Evolutionary conservation across 2,888 invertebrate species (phyloP), one percentile per base, ranked within the genome.

Genomic region (Coelopa pilipes): DNA sequence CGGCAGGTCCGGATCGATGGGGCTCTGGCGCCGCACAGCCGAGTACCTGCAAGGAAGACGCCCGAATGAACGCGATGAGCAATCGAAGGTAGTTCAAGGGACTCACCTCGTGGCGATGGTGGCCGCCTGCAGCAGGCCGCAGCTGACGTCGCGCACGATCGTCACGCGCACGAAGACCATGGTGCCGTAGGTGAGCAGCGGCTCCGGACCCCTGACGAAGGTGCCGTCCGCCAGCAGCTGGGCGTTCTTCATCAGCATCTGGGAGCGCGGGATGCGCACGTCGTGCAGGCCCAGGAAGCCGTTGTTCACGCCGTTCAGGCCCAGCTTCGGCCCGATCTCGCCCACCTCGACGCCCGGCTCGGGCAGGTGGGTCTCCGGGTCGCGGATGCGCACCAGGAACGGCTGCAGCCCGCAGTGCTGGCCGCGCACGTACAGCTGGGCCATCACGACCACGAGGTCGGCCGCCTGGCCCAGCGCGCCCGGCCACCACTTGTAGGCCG

Each of bases 401-500:
- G 96, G 92, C 86, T 98, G 97, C 78, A 97, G 92, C 17, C 98
- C 98, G 86, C 93, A 91, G 83, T 93, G 93, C 84, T 93, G 89
- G 3, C 93, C 94, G 78, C 92, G 90, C 0, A 95, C 93, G 84
- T 94, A 92, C 4, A 98, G 89, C 84, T 97, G 97, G 3, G 98
- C 98, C 86, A 97, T 91, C 0, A 98, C 94, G 24, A 98, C 90
- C 67, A 95, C 96, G 88, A 96, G 93, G 88, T 96, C 98, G 17
- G 95, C 93, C 0, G 96, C 94, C 77, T 97, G 96, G 0, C 96
- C 97, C 91, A 98, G 89, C 83, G 94, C 94, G 9, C 97, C 98
- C n/a, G 97, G 96, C 97, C 97, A 98, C 96, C 96, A 98, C 88
- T 98, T 98, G 84, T 94, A 95, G 0, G 97, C 91, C 0, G 96